Base-by-base conservation (phyloP, 2,797 vertebrate genomes). In the Mallotus villosus region DNA sequence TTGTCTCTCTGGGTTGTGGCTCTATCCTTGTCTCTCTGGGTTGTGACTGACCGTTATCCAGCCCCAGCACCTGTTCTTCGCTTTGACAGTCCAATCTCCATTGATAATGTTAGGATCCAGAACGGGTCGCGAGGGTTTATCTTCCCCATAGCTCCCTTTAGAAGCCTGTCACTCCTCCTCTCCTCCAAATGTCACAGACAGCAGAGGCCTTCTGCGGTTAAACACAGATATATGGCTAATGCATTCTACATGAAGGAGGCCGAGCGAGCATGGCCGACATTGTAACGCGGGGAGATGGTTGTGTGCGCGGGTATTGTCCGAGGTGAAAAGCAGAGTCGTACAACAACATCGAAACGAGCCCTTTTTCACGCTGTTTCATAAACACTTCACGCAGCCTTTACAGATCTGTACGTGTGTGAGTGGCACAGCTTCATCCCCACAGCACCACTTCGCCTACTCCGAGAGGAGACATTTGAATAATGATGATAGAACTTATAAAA, bases 181-280 rank as follows among this genome's bases (percentile, higher is more conserved):
- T 21, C 19, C 37, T 21, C n/a, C n/a, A 64, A 64, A 64, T 64
- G 63, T 41, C 34, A 64, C 62, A 21, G 61, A 63, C 29, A 63
- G 61, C 29, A 63, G 61, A 17, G 32, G 29, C 16, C 16, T 29
- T 19, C 16, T 17, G 29, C 8, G 19, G n/a, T 46, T 14, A 46
- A 64, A 41, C 32, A 64, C 17, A 41, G 34, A 22, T 3, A 17
- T 16, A 37, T 37, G 6, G 32, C 19, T 21, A 9, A 37, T 34
- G 29, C 17, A 63, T 37, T 41, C 24, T 12, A 3, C 2, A 41
- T 46, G 34, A 41, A 12, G 1, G 34, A 46, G 7, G 51, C 51
- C 19, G 19, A 4, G 51, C 19, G 19, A 4, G 51, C 14, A 17
- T 17, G 14, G 51, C 19, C 19, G 3, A 53, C 16, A 2, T 4